Evolutionary conservation across 53 echinoderm and acorn worm genomes (phyloP).

Genomic region (Antedon mediterranea): DNA sequence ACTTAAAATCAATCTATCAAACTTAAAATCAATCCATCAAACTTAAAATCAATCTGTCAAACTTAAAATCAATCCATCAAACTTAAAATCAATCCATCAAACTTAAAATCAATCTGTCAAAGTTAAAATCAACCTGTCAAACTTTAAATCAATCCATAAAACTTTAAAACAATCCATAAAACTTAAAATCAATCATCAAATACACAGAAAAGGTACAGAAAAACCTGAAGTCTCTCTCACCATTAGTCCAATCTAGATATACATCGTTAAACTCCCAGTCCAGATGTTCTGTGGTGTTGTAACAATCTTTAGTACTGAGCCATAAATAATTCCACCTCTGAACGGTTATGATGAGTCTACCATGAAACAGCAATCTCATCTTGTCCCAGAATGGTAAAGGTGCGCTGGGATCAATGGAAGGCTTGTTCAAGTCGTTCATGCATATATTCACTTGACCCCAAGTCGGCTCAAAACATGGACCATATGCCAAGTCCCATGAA

Average conservation of each 20-base stretch:
- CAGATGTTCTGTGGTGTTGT: conserved; percentile 79
- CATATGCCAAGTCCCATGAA: conserved; percentile 68
- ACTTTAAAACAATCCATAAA: too few species aligned
- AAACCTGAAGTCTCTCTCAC: conserved; percentile 23
- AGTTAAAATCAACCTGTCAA: too few species aligned
- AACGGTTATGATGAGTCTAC: conserved; percentile 57
- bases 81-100: too few species aligned
- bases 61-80: too few species aligned
- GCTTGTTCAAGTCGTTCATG: conserved; percentile 74
- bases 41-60: too few species aligned
- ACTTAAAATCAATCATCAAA: too few species aligned
- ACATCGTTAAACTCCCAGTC: conserved; percentile 86
- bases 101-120: too few species aligned
- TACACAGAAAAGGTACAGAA: too few species aligned
- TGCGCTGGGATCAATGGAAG: conserved; percentile 84
- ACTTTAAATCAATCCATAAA: too few species aligned
- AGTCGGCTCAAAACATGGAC: conserved; percentile 77
- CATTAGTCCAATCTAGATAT: conserved; percentile 93
- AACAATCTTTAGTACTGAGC: conserved; percentile 70
- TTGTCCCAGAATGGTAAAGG: conserved; percentile 95
- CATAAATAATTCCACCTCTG: conserved; percentile 80
- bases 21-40: too few species aligned
- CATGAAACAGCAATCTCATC: conserved; percentile 75
- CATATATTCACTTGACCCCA: conserved; percentile 67
- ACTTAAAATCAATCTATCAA: too few species aligned